Conservation (phyloP, 2,888 invertebrate genomes). For the Eutolmus rufibarbis region DNA sequence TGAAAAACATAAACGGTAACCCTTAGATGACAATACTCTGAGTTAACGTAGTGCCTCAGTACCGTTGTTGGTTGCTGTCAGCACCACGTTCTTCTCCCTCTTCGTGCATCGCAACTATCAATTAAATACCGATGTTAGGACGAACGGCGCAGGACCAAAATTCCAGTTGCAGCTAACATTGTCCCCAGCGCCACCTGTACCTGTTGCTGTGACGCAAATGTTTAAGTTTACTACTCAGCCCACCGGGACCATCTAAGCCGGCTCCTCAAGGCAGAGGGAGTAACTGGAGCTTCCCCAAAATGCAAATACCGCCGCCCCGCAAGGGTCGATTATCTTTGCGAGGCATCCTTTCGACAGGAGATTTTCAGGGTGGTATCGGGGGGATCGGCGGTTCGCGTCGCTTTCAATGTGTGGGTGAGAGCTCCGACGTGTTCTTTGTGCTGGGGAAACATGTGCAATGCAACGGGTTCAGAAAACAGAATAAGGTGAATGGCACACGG, state of each 20-base stretch:
- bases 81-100: not conserved
- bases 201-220: constrained; percentile 35
- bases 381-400: not conserved
- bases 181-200: not conserved
- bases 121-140: not conserved
- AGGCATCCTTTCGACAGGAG: not conserved
- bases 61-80: not conserved
- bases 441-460: constrained; percentile 26
- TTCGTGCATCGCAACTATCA: not conserved
- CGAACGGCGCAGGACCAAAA: not conserved
- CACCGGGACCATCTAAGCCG: not conserved
- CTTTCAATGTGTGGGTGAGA: not conserved
- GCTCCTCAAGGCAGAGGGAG: not conserved
- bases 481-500: constrained; percentile 51
- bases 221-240: not conserved
- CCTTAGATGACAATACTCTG: not conserved
- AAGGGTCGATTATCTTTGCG: constrained; percentile 3
- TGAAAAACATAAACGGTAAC: not conserved
- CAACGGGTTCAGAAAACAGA: constrained; percentile 47
- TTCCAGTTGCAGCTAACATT: not conserved
- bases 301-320: not conserved
- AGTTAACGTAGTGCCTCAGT: not conserved
- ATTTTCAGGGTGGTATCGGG: not conserved
- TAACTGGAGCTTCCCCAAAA: not conserved
- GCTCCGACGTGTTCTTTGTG: not conserved